Conservation (phyloP, 2,113 vertebrate genomes). For the Kryptolebias marmoratus region DNA sequence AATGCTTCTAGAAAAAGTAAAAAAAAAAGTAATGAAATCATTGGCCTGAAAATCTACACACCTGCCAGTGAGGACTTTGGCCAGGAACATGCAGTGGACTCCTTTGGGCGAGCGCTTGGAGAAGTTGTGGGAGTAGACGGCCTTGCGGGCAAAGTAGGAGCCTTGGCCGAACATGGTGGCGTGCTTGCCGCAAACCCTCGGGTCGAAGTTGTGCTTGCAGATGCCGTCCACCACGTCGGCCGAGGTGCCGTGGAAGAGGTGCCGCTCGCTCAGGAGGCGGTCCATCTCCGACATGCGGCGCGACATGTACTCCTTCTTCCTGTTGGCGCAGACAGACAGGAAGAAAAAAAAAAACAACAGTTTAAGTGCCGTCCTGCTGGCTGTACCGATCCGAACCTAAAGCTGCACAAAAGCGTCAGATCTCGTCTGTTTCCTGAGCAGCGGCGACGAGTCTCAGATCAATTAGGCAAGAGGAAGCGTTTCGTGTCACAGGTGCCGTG, state of each 20-base stretch:
- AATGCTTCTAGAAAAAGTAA: too few species aligned
- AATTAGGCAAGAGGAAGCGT: conserved; percentile 50
- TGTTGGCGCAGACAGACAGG: conserved; percentile 61
- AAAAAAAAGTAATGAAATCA: too few species aligned
- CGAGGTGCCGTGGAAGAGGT: conserved; percentile 98
- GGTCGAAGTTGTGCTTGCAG: conserved; percentile 99
- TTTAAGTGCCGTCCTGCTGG: too few species aligned
- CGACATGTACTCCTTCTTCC: conserved; percentile 99
- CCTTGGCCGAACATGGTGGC: conserved; percentile 99
- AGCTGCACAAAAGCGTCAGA: too few species aligned
- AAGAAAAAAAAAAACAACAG: too few species aligned
- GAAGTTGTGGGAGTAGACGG: conserved; percentile 97
- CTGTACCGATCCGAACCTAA: too few species aligned
- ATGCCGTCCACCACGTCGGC: conserved; percentile 96
- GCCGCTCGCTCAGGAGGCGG: conserved; percentile 92
- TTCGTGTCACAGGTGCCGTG: conserved; percentile 49
- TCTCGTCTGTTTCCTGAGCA: too few species aligned
- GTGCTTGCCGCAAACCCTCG: conserved; percentile 95
- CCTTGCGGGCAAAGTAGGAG: conserved; percentile 97
- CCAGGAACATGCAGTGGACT: conserved; percentile 98
- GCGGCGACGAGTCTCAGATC: conserved; percentile 21
- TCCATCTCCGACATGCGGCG: conserved; percentile 91
- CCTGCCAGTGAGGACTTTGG: conserved; percentile 95
- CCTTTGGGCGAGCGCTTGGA: conserved; percentile 93
- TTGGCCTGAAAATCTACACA: conserved; percentile 31